phyloP scores from a whole-genome alignment of 2,888 invertebrate species.

The Ectemnius cavifrons region DNA sequence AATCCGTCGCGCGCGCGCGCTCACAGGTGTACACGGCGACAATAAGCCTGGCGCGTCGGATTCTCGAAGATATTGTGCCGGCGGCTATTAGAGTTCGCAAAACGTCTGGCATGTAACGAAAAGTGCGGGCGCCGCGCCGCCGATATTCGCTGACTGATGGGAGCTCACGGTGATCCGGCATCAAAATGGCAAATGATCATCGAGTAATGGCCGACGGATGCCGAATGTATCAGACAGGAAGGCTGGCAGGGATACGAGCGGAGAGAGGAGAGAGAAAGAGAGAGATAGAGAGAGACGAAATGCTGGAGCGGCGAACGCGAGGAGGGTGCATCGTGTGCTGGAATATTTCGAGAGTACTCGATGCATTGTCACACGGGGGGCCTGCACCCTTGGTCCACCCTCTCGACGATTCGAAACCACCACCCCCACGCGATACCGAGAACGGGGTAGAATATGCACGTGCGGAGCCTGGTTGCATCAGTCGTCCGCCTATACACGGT shows the following conservation, averaged over 20 bases:
- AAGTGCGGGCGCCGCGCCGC: background rate
- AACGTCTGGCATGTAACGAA: constrained; percentile 24
- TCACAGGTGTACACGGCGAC: too few species aligned
- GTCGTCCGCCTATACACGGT: constrained; percentile 52
- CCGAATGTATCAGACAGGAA: constrained; percentile 32
- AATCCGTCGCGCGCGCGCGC: too few species aligned
- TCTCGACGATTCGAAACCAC: constrained; percentile 60
- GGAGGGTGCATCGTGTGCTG: constrained; percentile 51
- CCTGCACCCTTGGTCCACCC: constrained; percentile 56
- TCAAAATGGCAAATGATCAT: constrained; percentile 60
- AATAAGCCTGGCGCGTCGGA: too few species aligned
- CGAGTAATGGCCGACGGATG: constrained; percentile 48
- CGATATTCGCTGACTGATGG: constrained; percentile 33
- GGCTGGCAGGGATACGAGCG: constrained; percentile 4
- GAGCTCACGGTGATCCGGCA: constrained; percentile 43
- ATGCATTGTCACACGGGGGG: constrained; percentile 62
- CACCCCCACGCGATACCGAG: constrained; percentile 22
- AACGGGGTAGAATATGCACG: constrained; percentile 48
- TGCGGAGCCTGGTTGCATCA: constrained; percentile 45
- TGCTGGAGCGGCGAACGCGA: constrained; percentile 19
- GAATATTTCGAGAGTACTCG: constrained; percentile 67
- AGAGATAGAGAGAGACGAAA: constrained; percentile 20
- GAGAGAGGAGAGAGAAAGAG: constrained; percentile 6
- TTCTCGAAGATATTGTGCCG: background rate
- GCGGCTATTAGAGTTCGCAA: constrained; percentile 12